Percentiles rank a stretch among this genome's conserved stretches.
phyloP scores from a whole-genome alignment of 2,113 vertebrate species.

The Rafetus swinhoei region DNA sequence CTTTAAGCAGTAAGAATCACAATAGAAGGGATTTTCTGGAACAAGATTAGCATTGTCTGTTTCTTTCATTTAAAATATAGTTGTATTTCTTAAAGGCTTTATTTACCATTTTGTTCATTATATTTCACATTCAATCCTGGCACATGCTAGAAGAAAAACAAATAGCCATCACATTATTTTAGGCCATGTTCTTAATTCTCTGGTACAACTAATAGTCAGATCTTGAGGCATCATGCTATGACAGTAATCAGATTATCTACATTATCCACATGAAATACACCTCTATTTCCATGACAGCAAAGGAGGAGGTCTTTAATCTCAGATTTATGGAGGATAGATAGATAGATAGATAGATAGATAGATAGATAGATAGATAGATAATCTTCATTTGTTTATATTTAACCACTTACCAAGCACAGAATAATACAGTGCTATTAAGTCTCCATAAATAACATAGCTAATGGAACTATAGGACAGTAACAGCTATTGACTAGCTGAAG shows the following conservation, averaged over 20 bases:
- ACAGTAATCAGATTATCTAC: conserved; percentile 45
- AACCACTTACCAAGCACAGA: background rate
- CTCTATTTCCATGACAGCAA: conserved; percentile 53
- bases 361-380: background rate
- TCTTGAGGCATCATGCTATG: background rate
- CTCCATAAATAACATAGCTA: background rate
- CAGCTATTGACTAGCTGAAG: background rate
- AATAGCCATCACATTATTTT: background rate
- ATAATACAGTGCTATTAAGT: background rate
- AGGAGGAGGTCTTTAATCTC: conserved; percentile 33
- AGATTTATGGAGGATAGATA: background rate
- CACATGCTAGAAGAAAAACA: background rate
- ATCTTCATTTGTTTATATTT: background rate
- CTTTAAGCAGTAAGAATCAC: background rate
- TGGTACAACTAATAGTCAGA: background rate
- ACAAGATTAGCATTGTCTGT: background rate
- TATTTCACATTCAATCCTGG: rapidly evolving
- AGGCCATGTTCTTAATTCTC: conserved; percentile 20
- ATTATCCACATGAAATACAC: conserved; percentile 5
- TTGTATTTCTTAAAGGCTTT: background rate
- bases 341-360: background rate
- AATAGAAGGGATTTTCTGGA: background rate
- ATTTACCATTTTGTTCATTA: background rate
- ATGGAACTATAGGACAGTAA: background rate
- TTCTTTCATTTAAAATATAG: background rate